Conservation (phyloP, 2,113 vertebrate genomes). For the Zeus faber region DNA sequence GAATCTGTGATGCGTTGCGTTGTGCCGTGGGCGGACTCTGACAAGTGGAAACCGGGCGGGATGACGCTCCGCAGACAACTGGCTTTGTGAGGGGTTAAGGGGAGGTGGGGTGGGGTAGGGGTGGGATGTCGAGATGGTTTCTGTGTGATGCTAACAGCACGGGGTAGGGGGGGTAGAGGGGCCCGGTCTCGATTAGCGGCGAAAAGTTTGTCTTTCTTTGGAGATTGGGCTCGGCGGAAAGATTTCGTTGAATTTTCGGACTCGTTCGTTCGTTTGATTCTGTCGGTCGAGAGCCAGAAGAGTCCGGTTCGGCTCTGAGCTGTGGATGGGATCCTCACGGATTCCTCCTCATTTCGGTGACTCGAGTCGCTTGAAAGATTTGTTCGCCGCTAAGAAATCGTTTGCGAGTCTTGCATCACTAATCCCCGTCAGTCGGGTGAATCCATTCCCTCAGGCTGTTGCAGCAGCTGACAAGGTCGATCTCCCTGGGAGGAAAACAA, state of each 20-base stretch:
- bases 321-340: no score
- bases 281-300: no score
- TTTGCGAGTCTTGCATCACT: no score
- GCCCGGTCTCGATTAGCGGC: no score
- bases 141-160: conserved; percentile 52
- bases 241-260: no score
- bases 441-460: conserved; percentile 27
- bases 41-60: conserved; percentile 20
- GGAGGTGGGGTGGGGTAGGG: background rate
- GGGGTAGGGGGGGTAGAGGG: no score
- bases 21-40: conserved; percentile 36
- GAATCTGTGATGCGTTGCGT: conserved; percentile 38
- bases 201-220: no score
- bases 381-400: conserved; percentile 18
- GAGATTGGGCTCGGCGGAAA: no score
- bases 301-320: no score
- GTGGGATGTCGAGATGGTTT: conserved; percentile 36
- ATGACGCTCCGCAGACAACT: conserved; percentile 56
- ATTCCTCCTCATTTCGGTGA: no score
- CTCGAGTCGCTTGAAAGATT: no score
- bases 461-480: conserved; percentile 8
- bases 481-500: background rate
- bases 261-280: no score
- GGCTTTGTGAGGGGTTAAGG: conserved; percentile 5
- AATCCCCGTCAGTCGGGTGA: conserved; percentile 35